phyloP scores from a whole-genome alignment of 2,888 invertebrate species.

The Kryphioiulus occultus region DNA sequence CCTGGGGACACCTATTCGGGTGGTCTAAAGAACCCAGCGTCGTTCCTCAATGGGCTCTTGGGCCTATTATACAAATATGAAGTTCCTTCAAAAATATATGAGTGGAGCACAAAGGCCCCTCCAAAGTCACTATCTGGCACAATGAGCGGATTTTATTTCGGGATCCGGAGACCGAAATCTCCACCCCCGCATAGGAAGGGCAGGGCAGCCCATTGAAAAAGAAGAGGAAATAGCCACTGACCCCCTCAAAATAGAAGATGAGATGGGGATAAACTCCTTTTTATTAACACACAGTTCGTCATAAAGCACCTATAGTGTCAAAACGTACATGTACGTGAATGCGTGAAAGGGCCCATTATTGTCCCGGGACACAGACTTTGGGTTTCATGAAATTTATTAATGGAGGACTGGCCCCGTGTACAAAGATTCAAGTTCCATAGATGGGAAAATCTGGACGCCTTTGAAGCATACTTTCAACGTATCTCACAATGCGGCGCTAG shows the following conservation, averaged over 20 bases:
- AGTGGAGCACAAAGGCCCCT: conserved; percentile 3
- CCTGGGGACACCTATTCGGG: not conserved
- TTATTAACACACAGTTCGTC: not conserved
- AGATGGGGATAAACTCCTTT: conserved; percentile 5
- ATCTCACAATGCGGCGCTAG: not conserved
- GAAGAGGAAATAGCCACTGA: not conserved
- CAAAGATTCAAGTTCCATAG: not conserved
- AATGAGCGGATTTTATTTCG: not conserved
- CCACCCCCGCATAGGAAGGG: not conserved
- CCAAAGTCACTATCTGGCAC: not conserved
- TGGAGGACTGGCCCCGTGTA: not conserved
- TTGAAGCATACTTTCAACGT: not conserved
- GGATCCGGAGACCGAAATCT: not conserved
- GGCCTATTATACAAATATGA: conserved; percentile 7
- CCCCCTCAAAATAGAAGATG: not conserved
- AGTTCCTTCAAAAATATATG: conserved; percentile 23
- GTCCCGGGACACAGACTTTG: not conserved
- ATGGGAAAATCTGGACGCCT: conserved; percentile 2
- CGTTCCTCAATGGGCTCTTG: not conserved
- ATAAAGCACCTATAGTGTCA: conserved; percentile 9
- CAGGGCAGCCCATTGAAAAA: not conserved
- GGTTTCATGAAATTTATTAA: not conserved
- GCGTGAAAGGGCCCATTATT: not conserved
- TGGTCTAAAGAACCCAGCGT: not conserved
- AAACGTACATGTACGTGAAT: conserved; percentile 11